Conservation (phyloP, 2,113 vertebrate genomes). For the Dasyornis broadbenti region DNA sequence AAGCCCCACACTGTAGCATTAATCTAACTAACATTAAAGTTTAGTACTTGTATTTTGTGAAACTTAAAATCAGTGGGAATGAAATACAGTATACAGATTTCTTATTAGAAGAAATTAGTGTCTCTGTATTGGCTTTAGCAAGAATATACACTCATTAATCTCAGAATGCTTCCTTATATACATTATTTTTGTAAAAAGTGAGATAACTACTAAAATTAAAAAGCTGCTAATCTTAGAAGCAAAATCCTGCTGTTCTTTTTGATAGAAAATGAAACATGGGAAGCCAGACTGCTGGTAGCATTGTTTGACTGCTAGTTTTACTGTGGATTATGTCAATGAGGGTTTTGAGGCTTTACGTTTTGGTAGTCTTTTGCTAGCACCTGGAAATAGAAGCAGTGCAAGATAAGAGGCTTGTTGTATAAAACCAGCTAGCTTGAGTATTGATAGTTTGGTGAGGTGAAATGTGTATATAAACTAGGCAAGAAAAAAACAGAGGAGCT, state of each 20-base stretch:
- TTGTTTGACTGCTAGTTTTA: neutral
- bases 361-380: neutral
- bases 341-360: neutral
- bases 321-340: neutral
- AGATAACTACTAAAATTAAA: neutral
- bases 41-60: neutral
- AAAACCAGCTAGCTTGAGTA: neutral
- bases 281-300: neutral
- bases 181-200: neutral
- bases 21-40: neutral
- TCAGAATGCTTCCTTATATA: fast-evolving
- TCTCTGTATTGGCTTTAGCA: neutral
- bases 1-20: neutral
- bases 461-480: neutral
- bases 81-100: neutral
- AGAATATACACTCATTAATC: neutral
- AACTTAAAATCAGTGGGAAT: neutral
- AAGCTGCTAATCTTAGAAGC: neutral
- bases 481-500: neutral
- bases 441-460: neutral
- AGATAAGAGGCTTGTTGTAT: neutral
- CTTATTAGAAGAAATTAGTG: neutral
- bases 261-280: neutral
- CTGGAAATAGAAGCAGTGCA: neutral
- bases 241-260: neutral